Percentiles rank a stretch among this genome's conserved stretches.
Conservation (phyloP, 2,888 invertebrate genomes). For the Lapara coniferarum region DNA sequence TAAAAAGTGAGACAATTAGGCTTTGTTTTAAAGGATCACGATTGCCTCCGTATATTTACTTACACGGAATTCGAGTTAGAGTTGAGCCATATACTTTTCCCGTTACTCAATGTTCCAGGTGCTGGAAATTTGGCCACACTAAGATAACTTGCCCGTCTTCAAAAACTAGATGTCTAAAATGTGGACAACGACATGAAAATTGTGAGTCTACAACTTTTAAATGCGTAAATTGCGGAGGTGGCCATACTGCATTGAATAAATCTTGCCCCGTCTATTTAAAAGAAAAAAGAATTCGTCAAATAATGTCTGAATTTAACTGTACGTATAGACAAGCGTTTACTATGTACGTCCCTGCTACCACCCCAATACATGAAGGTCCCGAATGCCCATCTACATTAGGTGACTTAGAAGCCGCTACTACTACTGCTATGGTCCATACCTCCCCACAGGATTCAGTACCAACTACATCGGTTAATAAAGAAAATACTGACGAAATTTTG, state of each 20-base stretch:
- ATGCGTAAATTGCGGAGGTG: neutral
- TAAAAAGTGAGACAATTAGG: conserved; percentile 5
- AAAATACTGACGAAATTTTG: neutral
- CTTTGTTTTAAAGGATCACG: conserved; percentile 10
- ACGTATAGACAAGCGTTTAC: neutral
- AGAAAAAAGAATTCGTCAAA: neutral
- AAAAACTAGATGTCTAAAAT: neutral
- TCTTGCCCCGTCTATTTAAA: neutral
- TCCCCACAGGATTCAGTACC: neutral
- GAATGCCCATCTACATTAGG: neutral
- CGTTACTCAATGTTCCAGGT: neutral
- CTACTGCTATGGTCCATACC: neutral
- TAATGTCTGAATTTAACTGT: conserved; percentile 14
- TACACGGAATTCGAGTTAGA: conserved; percentile 11
- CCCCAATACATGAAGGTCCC: neutral
- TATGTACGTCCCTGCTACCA: conserved; percentile 2
- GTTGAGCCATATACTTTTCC: conserved; percentile 1
- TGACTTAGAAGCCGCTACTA: neutral
- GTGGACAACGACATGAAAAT: neutral
- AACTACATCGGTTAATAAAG: neutral
- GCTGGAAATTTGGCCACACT: conserved; percentile 18
- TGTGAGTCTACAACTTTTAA: too few species aligned
- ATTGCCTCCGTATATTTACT: conserved; percentile 5
- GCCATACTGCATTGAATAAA: neutral
- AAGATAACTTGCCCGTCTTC: neutral